These are phyloP conservation scores for Eucidaris tribuloides DNA, from an alignment of 35 echinoderm and acorn worm genomes.

Conservation along the genomic window DNA sequence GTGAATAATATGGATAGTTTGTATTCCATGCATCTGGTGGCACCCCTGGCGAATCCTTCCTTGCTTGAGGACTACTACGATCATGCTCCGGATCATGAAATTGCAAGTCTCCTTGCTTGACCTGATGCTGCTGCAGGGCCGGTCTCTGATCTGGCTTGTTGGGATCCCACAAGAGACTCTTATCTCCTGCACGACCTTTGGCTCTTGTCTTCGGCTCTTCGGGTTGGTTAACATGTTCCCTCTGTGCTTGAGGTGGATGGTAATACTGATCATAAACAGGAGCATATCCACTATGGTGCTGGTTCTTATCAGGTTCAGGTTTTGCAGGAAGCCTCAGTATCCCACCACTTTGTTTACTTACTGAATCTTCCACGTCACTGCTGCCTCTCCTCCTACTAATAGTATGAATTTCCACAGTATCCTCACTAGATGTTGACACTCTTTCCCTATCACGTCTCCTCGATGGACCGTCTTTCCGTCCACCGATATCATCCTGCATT, in stretches of 20 bases:
- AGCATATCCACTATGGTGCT: constrained; percentile 12
- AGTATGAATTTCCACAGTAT: neutral
- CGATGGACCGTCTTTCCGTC: neutral
- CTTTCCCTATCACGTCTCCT: neutral
- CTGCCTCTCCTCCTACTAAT: constrained; percentile 18
- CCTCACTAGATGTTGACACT: neutral
- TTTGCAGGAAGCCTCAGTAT: constrained; percentile 26
- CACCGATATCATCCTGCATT: neutral
- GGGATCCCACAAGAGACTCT: constrained; percentile 36
- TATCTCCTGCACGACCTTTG: constrained; percentile 15
- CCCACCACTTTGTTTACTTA: constrained; percentile 21
- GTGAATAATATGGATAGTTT: neutral
- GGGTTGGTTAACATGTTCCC: neutral
- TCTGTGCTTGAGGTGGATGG: neutral
- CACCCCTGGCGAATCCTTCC: neutral
- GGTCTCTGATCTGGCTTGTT: constrained; percentile 37
- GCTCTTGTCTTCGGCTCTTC: constrained; percentile 24
- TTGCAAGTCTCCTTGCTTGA: neutral
- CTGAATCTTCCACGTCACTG: constrained; percentile 4
- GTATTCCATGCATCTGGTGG: neutral
- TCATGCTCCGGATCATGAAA: constrained; percentile 30
- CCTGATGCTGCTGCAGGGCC: constrained; percentile 10
- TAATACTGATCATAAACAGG: constrained; percentile 39
- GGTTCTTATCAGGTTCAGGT: neutral
- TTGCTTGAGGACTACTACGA: neutral